Base-by-base conservation (phyloP, 2,888 invertebrate species). In the Boloria selene region DNA sequence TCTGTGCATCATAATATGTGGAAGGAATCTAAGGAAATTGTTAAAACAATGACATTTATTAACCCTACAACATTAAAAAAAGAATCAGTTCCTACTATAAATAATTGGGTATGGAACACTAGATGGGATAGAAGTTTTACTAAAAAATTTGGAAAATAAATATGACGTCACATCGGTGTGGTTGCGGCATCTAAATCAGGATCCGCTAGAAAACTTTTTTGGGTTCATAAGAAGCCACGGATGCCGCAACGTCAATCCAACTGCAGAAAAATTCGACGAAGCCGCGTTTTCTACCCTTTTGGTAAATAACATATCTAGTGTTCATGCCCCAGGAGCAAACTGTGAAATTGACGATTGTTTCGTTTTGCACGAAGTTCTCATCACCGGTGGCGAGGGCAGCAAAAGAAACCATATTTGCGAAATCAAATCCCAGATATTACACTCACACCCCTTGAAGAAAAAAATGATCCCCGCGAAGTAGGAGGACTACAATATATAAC, bases 141-240 rank as follows among this genome's bases (percentile, higher is more conserved):
- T 64, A 26, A 66, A 67, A 50, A 65, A 64, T 31, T 1, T 67
- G 4, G 5, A 50, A 49, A 44, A 16, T 13, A 53, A 68, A 55
- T 72, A 69, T 65, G 55, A 54, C 4, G 62, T 75, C 6, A 67
- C 63, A 2, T 74, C 74, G 3, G 56, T 76, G 22, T 73, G 75
- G 74, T 63, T 72, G 69, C 65, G 77, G 38, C 76, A 76, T 65
- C 55, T 75, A 0, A 75, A 77, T 49, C 75, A 76, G 60, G 75
- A 75, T 38, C 72, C 75, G 0, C 26, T 76, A 1, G 74, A 76
- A 68, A 75, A 70, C 42, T 73, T 74, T 64, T 75, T 76, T 65
- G 73, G 72, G 10, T 66, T 69, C 4, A 70, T 75, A n/a, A 63
- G 72, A 38, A 68, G 69, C 31, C 72, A 73, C 54, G 73, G 72